Base-by-base conservation (phyloP, 2,888 invertebrate species). In the Minunthozetes semirufus region DNA sequence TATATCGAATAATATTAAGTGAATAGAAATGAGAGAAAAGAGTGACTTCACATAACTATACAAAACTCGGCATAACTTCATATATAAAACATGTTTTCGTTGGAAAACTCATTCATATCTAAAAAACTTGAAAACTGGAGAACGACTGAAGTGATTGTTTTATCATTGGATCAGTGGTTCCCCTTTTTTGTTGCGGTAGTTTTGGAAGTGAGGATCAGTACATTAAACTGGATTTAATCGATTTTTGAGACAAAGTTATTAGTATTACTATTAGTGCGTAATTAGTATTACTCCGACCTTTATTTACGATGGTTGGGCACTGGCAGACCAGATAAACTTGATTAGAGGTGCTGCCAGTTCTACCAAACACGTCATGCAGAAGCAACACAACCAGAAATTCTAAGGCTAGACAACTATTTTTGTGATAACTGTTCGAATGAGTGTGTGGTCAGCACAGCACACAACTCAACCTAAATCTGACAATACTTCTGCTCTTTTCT, bases 241-340 rank as follows among this genome's bases (percentile, higher is more conserved):
- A 63, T 63, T 63, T 59, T 63, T 8, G 33, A 63, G 63, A 33
- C 63, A 29, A 33, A 63, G 63, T 63, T 63, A 63, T 63, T 63
- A 63, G 63, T 17, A 29, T n/a, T 33, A 33, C 33, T 63, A 63
- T 63, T 63, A 63, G 63, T 17, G 33, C 17, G 63, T 63, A 63
- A 63, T 63, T 63, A 63, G 63, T 33, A 63, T 27, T 63, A 63
- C 63, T 63, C 33, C n/a, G 15, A 38, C 25, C 63, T 29, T 27
- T 63, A 63, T 63, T 63, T 22, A 56, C 63, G 29, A 29, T 63
- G 63, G 63, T 63, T 63, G 63, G 63, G 63, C 38, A 63, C 63
- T n/a, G 38, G 33, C 63, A 33, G 63, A 33, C 27, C 29, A 63
- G 63, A 63, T 63, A 63, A 63, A 63, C 63, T 63, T 63, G 63